A percentile compares a stretch with the other conserved stretches of the same genome.
phyloP scores from a whole-genome alignment of 2,113 vertebrate species.

The Siniperca chuatsi region DNA sequence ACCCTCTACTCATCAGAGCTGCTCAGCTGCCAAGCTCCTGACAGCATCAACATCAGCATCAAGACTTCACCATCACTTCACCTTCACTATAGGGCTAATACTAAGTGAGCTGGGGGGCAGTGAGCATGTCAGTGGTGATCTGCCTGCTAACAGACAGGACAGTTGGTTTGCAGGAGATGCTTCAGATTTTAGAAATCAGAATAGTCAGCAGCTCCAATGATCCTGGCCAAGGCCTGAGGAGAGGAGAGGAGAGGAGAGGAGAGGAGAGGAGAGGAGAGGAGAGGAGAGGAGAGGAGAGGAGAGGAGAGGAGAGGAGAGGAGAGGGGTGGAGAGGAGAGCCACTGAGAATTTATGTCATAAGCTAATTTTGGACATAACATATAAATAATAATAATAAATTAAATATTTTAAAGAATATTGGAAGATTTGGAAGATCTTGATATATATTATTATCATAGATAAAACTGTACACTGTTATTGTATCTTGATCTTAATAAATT shows the following conservation, averaged over 20 bases:
- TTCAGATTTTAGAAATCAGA: slow-evolving; percentile 27
- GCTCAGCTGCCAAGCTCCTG: slow-evolving; percentile 63
- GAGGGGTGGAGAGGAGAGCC: no score
- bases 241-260: neutral
- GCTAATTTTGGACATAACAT: neutral
- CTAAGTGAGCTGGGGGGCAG: slow-evolving; percentile 47
- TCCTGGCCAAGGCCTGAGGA: neutral
- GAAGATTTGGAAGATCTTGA: neutral
- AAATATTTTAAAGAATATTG: neutral
- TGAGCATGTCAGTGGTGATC: slow-evolving; percentile 52
- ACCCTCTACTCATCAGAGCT: slow-evolving; percentile 53
- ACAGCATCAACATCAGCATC: slow-evolving; percentile 71
- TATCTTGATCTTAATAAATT: neutral
- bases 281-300: neutral
- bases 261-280: no score
- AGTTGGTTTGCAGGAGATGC: slow-evolving; percentile 13
- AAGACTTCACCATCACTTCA: slow-evolving; percentile 54
- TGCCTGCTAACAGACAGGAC: slow-evolving; percentile 42
- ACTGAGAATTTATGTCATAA: neutral
- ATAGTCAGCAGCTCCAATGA: slow-evolving; percentile 11
- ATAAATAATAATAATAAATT: no score
- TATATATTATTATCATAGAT: no score
- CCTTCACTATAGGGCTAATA: slow-evolving; percentile 36
- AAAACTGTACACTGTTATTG: neutral
- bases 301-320: no score